Evolutionary conservation across 2,797 vertebrate genomes (phyloP).

Genomic region (Pangasius sanitwongsei): DNA sequence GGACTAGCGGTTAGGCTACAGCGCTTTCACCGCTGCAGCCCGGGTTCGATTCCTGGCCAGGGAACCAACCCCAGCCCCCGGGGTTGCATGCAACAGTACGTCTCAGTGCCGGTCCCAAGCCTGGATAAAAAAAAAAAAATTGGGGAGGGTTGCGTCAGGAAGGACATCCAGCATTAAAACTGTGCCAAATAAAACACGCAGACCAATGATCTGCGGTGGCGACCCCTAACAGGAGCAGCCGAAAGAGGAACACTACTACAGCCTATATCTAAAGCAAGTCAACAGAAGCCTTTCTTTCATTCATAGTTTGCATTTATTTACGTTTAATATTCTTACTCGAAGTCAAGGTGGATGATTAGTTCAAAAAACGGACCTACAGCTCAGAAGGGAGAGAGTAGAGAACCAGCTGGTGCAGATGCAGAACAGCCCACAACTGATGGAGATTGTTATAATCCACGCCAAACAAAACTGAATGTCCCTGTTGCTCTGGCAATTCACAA

Average conservation of each 20-base stretch:
- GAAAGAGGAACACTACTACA: neutral
- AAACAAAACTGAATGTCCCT: slow-evolving; percentile 11
- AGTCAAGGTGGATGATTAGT: neutral
- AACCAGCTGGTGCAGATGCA: slow-evolving; percentile 11
- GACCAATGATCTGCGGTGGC: no score
- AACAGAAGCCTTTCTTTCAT: neutral
- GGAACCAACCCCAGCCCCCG: no score
- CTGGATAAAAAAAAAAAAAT: no score
- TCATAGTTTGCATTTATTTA: neutral
- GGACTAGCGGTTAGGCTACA: no score
- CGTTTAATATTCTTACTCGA: neutral
- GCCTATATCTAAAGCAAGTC: neutral
- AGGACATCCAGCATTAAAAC: no score
- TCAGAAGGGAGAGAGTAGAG: neutral
- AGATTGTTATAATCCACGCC: slow-evolving; percentile 13
- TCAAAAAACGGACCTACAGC: neutral
- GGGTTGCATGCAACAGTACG: no score
- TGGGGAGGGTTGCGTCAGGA: no score
- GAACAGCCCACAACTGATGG: slow-evolving; percentile 21
- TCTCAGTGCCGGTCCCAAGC: no score
- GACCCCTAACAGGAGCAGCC: no score
- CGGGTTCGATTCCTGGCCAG: no score
- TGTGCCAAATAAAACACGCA: no score
- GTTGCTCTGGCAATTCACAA: slow-evolving; percentile 18
- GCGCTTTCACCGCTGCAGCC: no score